phyloP scores from a whole-genome alignment of 2,888 invertebrate species.

The Octodonta nipae region DNA sequence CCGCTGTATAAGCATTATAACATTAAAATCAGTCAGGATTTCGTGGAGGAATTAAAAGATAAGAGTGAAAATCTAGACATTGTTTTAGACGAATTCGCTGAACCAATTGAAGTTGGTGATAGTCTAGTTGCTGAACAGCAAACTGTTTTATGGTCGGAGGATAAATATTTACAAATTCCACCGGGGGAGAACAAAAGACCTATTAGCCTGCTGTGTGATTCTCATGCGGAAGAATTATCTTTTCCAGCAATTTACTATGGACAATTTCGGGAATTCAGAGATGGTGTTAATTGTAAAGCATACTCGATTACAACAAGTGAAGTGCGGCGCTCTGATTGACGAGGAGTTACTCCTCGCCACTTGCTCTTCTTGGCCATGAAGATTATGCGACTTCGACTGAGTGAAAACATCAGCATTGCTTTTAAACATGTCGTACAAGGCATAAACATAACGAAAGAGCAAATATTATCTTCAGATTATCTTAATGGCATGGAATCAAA shows the following conservation, averaged over 20 bases:
- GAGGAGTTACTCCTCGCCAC: slow-evolving; percentile 2
- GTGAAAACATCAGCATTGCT: slow-evolving; percentile 2
- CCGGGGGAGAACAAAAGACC: slow-evolving; percentile 2
- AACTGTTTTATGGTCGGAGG: slow-evolving; percentile 1
- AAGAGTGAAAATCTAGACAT: neutral
- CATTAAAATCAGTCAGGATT: neutral
- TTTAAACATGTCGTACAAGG: neutral
- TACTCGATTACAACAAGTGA: slow-evolving; percentile 2
- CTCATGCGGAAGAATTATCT: slow-evolving; percentile 1
- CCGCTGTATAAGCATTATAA: slow-evolving; percentile 1
- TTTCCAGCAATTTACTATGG: slow-evolving; percentile 1
- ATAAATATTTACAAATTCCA: slow-evolving; percentile 1
- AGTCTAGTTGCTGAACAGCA: slow-evolving; percentile 4
- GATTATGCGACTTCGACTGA: slow-evolving; percentile 2
- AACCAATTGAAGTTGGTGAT: slow-evolving; percentile 1
- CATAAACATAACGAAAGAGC: slow-evolving; percentile 1
- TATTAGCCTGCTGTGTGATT: neutral
- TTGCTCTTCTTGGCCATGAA: slow-evolving; percentile 2
- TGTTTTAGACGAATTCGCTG: neutral
- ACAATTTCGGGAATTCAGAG: slow-evolving; percentile 2
- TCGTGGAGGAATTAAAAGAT: neutral
- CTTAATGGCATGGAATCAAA: neutral
- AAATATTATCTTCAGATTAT: slow-evolving; percentile 1
- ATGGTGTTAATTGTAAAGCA: slow-evolving; percentile 1
- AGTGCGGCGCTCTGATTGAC: slow-evolving; percentile 2